Evolutionary conservation across 1,140 invertebrate species (phyloP).

Genomic region (Cylas formicarius): DNA sequence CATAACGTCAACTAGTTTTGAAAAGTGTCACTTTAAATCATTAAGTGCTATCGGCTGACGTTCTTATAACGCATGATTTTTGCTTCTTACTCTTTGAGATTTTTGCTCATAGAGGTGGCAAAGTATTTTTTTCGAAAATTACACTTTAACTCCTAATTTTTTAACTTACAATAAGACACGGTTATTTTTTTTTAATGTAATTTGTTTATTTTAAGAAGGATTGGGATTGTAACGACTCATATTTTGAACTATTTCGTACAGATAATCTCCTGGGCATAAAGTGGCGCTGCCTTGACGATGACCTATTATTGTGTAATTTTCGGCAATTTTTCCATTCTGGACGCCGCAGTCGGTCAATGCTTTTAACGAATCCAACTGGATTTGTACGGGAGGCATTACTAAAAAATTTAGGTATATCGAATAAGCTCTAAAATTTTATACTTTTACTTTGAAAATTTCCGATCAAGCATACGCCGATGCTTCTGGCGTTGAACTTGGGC

Average conservation of each 20-base stretch:
- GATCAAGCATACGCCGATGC: conserved; percentile 59
- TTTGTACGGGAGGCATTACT: conserved; percentile 16
- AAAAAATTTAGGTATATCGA: conserved; percentile 34
- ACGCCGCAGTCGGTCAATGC: conserved; percentile 16
- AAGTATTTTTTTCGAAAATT: too few species aligned
- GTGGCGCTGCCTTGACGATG: conserved; percentile 19
- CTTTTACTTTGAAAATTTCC: conserved; percentile 46
- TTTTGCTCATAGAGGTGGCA: too few species aligned
- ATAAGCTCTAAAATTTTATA: not conserved
- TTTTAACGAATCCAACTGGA: conserved; percentile 15
- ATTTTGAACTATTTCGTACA: conserved; percentile 16
- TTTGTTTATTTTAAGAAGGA: too few species aligned
- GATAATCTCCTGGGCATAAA: conserved; percentile 20
- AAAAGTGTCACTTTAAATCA: too few species aligned
- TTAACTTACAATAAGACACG: too few species aligned
- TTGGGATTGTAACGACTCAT: conserved; percentile 14
- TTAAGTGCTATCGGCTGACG: too few species aligned
- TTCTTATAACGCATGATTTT: too few species aligned
- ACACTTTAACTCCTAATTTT: too few species aligned
- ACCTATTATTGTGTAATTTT: conserved; percentile 19
- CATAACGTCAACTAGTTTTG: too few species aligned
- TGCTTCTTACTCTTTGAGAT: too few species aligned
- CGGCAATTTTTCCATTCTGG: conserved; percentile 8
- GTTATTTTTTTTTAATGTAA: too few species aligned
- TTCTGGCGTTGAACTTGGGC: conserved; percentile 55